Evolutionary conservation across 2,797 vertebrate genomes (phyloP).

Genomic region (Ara ararauna): DNA sequence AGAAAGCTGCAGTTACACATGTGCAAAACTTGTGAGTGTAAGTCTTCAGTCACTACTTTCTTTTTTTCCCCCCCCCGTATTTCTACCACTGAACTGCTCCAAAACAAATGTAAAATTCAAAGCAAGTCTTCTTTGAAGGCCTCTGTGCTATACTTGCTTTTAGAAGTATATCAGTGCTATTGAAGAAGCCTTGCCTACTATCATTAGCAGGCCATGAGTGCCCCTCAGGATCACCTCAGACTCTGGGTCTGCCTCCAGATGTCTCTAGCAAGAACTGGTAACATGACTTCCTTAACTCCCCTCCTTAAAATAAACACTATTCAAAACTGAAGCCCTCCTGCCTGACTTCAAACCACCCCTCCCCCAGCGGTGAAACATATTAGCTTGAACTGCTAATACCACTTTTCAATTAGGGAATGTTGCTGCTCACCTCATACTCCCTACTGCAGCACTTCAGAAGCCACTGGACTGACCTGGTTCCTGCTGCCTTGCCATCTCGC

Average conservation of each 20-base stretch:
- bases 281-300: not conserved
- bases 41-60: not conserved
- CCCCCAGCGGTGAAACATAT: no score
- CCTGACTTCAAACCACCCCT: not conserved
- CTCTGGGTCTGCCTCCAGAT: not conserved
- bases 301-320: not conserved
- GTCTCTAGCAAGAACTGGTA: not conserved
- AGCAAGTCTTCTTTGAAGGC: not conserved
- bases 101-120: not conserved
- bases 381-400: not conserved
- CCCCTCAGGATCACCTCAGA: not conserved
- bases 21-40: not conserved
- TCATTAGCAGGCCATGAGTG: not conserved
- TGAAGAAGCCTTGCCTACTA: not conserved
- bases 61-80: no score
- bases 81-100: not conserved
- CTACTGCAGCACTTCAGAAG: not conserved
- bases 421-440: not conserved
- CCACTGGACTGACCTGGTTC: not conserved
- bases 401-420: not conserved
- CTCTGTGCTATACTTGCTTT: not conserved
- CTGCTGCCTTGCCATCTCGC: not conserved
- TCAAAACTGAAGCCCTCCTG: not conserved
- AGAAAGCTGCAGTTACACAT: not conserved
- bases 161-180: not conserved